Evolutionary conservation across 1,140 invertebrate genomes (phyloP), one percentile per base, ranked within the genome.

Genomic region (Pristionchus pacificus): DNA sequence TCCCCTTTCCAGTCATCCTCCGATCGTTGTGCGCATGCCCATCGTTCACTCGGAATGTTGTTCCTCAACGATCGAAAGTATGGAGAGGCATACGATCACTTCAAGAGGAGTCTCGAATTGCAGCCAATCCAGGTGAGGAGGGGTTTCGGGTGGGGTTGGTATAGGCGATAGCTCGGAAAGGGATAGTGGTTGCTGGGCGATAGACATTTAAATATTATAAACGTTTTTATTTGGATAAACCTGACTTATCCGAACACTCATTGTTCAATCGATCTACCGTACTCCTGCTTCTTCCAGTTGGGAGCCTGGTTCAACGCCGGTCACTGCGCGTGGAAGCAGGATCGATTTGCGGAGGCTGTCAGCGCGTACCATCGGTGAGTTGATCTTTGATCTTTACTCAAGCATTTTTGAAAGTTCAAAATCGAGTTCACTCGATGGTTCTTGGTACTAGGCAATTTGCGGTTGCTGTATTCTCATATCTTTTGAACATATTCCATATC

Each of bases 271-370:
- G 28, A 0, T n/a, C 6, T 15, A 57, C 31, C 30, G 24, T 19
- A 31, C 60, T 58, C 15, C 29, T 59, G 57, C 57, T 31, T 32
- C 3, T 28, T 73, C 29, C 60, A 95, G 85, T 77, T 84, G 71
- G 87, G 86, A 24, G 88, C 93, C 1, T 95, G 93, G 91, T 87
- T 92, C 77, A 88, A 91, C 75, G 87, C 95, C 25, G 95, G 92
- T 2, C 97, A 89, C 87, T 90, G 91, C 65, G 91, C 91, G 30
- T 87, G 96, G 60, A 86, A 89, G 77, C 85, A 88, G 19, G 89
- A 93, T 83, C 87, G 92, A 61, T 97, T 91, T 90, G 89, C 91
- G 78, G 77, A 90, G 1, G 91, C 92, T 55, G 91, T 91, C 0
- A 89, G 87, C 28, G 91, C 92, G 0, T 98, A 97, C 84, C 88